Evolutionary conservation across 37 sponge, comb jelly and placozoan genomes (phyloP).

Genomic region (Oscarella lobularis): DNA sequence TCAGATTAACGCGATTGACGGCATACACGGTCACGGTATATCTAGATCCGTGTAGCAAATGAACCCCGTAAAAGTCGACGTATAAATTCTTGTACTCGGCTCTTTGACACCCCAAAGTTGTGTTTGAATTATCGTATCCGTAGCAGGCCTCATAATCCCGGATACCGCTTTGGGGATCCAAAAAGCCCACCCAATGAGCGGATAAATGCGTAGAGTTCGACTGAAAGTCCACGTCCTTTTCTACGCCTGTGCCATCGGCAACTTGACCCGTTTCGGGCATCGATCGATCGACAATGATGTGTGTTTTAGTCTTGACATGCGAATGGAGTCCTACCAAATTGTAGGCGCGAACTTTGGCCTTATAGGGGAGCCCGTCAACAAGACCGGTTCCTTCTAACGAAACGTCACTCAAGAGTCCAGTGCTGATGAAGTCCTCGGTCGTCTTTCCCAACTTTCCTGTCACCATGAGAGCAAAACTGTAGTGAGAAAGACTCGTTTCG

Average conservation of each 20-base stretch:
- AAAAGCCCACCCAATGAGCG: not conserved
- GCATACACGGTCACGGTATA: not conserved
- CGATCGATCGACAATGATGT: not conserved
- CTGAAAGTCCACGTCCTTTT: conserved; percentile 3
- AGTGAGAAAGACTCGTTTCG: not conserved
- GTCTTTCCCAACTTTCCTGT: too few relatives aligned
- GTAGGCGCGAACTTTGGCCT: not conserved
- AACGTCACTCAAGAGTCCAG: not conserved
- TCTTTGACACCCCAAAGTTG: not conserved
- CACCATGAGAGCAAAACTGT: not conserved
- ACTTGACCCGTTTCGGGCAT: not conserved
- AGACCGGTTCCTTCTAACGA: not conserved
- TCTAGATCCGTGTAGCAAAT: not conserved
- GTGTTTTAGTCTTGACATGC: not conserved
- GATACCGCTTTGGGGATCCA: not conserved
- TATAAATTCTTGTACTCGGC: not conserved
- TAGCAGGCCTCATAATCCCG: not conserved
- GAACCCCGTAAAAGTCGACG: not conserved
- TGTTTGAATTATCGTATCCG: not conserved
- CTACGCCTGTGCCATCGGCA: not conserved
- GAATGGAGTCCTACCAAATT: not conserved
- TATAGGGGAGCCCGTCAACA: not conserved
- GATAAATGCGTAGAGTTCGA: not conserved
- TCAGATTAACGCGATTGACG: not conserved
- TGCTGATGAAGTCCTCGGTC: not conserved